These are phyloP conservation scores for Drosophila pseudotalamancana DNA, from an alignment of 2,888 invertebrate genomes.

Conservation along the genomic window DNA sequence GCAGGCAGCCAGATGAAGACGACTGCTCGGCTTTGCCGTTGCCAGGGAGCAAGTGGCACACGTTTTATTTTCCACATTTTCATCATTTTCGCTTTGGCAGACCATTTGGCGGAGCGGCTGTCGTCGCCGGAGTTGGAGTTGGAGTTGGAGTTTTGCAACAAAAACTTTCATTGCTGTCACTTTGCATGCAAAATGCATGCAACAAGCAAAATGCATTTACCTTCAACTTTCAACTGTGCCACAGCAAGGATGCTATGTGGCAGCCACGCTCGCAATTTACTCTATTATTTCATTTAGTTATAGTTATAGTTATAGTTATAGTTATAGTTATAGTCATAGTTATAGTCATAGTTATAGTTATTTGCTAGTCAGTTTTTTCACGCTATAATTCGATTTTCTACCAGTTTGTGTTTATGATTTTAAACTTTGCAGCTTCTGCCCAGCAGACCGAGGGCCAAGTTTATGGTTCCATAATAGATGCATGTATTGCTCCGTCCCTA, in stretches of 20 bases:
- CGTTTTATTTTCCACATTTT: conserved; percentile 74
- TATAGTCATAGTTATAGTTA: conserved; percentile 27
- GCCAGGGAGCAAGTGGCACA: conserved; percentile 33
- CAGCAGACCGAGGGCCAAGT: conserved; percentile 49
- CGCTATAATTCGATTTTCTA: conserved; percentile 18
- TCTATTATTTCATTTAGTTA: conserved; percentile 76
- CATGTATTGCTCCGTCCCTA: conserved; percentile 19
- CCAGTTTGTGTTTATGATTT: conserved; percentile 74
- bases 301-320: conserved; percentile 35
- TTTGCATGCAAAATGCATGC: conserved; percentile 65
- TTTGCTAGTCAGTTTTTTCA: neutral
- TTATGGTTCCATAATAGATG: conserved; percentile 64
- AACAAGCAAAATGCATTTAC: conserved; percentile 77
- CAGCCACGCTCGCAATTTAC: conserved; percentile 45
- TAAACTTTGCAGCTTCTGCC: conserved; percentile 61
- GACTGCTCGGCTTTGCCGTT: conserved; percentile 15
- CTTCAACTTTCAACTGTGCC: conserved; percentile 30
- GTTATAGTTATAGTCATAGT: conserved; percentile 49
- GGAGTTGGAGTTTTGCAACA: conserved; percentile 36
- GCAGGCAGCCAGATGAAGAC: neutral
- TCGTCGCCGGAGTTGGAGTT: no score
- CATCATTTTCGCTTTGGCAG: conserved; percentile 70
- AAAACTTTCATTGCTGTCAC: conserved; percentile 63
- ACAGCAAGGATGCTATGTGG: neutral
- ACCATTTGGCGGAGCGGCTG: conserved; percentile 43